A percentile compares a stretch with the other conserved stretches of the same genome.
These are phyloP conservation scores for Poeciliopsis occidentalis DNA, from an alignment of 2,113 vertebrate genomes.

Conservation along the genomic window DNA sequence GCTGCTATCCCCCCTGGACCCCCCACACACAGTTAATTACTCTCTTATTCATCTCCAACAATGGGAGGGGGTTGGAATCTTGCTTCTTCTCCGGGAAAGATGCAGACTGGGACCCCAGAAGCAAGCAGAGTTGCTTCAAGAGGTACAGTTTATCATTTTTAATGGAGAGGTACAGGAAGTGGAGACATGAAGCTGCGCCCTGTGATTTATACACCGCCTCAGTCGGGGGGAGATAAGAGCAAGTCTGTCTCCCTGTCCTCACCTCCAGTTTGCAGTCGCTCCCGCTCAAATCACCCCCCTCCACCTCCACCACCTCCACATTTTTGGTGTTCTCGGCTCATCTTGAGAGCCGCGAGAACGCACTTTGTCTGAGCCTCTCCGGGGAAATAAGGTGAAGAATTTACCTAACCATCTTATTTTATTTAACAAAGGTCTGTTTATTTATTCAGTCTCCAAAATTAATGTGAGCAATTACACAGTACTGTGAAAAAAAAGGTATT, in stretches of 20 bases:
- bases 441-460: slow-evolving; percentile 25
- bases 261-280: slow-evolving; percentile 49
- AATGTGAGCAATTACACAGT: slow-evolving; percentile 28
- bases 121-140: slow-evolving; percentile 70
- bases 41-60: slow-evolving; percentile 78
- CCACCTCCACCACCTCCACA: neutral
- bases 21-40: slow-evolving; percentile 74
- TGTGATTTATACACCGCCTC: slow-evolving; percentile 69
- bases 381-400: slow-evolving; percentile 29
- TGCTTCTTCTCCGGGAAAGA: slow-evolving; percentile 66
- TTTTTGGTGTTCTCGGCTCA: slow-evolving; percentile 20
- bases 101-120: slow-evolving; percentile 73
- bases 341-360: slow-evolving; percentile 31
- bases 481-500: too few species aligned
- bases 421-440: neutral
- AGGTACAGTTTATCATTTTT: slow-evolving; percentile 81
- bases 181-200: slow-evolving; percentile 60
- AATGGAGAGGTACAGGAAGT: slow-evolving; percentile 79
- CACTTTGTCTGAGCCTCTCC: slow-evolving; percentile 6
- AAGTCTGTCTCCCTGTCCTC: slow-evolving; percentile 69
- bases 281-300: neutral
- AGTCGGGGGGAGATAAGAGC: slow-evolving; percentile 38
- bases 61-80: slow-evolving; percentile 63
- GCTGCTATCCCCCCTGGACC: slow-evolving; percentile 46
- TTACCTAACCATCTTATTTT: slow-evolving; percentile 7